Conservation (phyloP, 2,888 invertebrate species). For the Chaitophorus viminalis region DNA sequence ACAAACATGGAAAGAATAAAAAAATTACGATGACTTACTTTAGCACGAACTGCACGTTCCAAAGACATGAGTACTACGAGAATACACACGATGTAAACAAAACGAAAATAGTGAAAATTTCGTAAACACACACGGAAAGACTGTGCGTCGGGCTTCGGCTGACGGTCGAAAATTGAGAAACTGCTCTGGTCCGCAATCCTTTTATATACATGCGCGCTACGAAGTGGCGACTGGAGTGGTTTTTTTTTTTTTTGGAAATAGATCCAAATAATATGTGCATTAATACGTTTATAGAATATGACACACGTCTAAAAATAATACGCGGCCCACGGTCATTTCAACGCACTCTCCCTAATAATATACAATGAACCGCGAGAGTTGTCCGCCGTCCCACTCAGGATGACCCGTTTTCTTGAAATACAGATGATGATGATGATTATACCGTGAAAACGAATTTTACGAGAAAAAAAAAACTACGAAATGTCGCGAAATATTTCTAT, state of each 20-base stretch:
- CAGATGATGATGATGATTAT: neutral
- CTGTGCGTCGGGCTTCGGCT: neutral
- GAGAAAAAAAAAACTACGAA: neutral
- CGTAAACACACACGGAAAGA: neutral
- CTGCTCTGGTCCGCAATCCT: neutral
- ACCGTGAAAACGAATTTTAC: neutral
- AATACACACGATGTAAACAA: conserved; percentile 27
- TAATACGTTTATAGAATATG: conserved; percentile 47
- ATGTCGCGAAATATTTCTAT: neutral
- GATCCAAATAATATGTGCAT: conserved; percentile 18
- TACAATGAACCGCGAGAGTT: neutral
- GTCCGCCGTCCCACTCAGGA: conserved; percentile 32
- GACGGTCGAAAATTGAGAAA: conserved; percentile 24
- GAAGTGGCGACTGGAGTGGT: conserved; percentile 23
- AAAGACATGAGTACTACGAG: conserved; percentile 77
- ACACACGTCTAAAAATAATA: conserved; percentile 60
- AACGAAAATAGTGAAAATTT: neutral
- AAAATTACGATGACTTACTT: conserved; percentile 72
- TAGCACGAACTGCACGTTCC: conserved; percentile 90
- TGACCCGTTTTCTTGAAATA: conserved; percentile 37
- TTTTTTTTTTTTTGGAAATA: conserved; percentile 26
- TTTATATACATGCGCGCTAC: conserved; percentile 10
- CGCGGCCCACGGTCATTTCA: conserved; percentile 34
- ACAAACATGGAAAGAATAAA: neutral
- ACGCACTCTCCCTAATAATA: neutral